Evolutionary conservation across 2,888 invertebrate species (phyloP).

Genomic region (Eulithis testata): DNA sequence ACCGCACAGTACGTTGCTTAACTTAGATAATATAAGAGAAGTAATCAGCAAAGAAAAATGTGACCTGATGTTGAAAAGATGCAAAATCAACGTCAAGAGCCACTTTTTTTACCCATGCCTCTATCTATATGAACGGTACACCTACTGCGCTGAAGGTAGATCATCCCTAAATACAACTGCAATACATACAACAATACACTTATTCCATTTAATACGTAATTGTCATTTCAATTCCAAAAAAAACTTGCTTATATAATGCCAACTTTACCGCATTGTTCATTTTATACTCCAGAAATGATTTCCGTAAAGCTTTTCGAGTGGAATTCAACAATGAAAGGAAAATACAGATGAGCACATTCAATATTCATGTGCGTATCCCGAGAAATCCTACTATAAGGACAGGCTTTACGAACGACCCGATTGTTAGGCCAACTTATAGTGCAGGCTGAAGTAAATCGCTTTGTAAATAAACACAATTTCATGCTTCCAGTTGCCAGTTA

Average conservation of each 20-base stretch:
- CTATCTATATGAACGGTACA: too few species aligned
- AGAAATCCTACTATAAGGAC: neutral
- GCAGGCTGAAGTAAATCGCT: neutral
- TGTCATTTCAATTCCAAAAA: conserved; percentile 23
- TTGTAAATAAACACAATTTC: neutral
- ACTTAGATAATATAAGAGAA: too few species aligned
- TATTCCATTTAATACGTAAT: conserved; percentile 11
- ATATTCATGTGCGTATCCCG: conserved; percentile 19
- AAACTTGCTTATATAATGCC: conserved; percentile 19
- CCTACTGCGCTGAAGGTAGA: too few species aligned
- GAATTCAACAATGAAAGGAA: conserved; percentile 26
- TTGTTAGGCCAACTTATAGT: conserved; percentile 5
- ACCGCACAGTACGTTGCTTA: too few species aligned
- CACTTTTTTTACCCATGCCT: too few species aligned
- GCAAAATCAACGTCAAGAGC: too few species aligned
- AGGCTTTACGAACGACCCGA: conserved; percentile 6
- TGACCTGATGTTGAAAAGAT: too few species aligned
- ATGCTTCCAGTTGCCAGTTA: neutral
- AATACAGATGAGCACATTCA: conserved; percentile 22
- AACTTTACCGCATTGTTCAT: conserved; percentile 26
- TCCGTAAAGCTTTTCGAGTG: conserved; percentile 17
- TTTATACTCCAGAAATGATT: conserved; percentile 15
- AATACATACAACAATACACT: conserved; percentile 6
- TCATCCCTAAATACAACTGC: neutral
- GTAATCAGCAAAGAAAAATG: too few species aligned